These are phyloP conservation scores for Porites australiensis DNA, from an alignment of 64 coral and sea anemone genomes.

Conservation along the genomic window DNA sequence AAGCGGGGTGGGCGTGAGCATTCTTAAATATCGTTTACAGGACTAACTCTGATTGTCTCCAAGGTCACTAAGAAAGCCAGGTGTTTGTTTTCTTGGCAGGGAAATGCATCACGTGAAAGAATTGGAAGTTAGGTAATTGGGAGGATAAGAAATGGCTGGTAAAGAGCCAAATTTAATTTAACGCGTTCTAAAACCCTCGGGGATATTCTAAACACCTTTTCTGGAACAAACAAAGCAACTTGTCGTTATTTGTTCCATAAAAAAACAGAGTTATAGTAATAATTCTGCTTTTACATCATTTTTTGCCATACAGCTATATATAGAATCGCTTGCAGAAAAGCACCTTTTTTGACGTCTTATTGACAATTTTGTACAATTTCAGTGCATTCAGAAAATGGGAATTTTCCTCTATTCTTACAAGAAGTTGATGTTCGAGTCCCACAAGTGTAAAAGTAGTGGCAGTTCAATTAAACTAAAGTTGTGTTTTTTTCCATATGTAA, in stretches of 20 bases:
- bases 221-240: slow-evolving; percentile 7
- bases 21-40: slow-evolving; percentile 4
- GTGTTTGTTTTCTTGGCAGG: background rate
- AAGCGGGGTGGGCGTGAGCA: background rate
- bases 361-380: too few species aligned
- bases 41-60: background rate
- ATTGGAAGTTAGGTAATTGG: slow-evolving; percentile 6
- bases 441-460: too few species aligned
- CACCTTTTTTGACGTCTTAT: too few species aligned
- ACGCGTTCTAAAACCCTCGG: slow-evolving; percentile 3
- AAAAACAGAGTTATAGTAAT: too few species aligned
- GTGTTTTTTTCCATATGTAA: too few species aligned
- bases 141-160: background rate
- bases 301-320: too few species aligned
- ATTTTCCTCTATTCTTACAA: too few species aligned
- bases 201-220: slow-evolving; percentile 11
- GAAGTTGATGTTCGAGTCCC: too few species aligned
- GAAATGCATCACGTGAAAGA: background rate
- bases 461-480: too few species aligned
- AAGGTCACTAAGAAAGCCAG: background rate
- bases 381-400: too few species aligned
- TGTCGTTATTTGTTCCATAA: slow-evolving; percentile 11
- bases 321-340: too few species aligned
- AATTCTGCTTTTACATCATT: too few species aligned
- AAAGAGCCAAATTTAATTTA: slow-evolving; percentile 16